Conservation (phyloP, 2,888 invertebrate species). For the Mesoligia furuncula region DNA sequence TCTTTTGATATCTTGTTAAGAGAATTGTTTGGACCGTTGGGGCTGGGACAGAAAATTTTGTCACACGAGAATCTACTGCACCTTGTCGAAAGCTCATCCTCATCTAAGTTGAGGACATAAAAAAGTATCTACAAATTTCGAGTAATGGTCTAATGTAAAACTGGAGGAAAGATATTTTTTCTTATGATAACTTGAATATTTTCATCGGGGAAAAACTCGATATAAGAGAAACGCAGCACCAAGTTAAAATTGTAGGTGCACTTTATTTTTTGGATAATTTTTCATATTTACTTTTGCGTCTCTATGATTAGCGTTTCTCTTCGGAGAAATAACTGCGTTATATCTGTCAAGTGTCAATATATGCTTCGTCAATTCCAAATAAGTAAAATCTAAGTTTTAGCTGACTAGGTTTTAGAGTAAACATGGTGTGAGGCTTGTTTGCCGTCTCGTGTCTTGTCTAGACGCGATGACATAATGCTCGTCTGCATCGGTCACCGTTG, state of each 20-base stretch:
- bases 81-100: background rate
- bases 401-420: constrained; percentile 59
- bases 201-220: background rate
- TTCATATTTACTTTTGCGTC: background rate
- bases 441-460: constrained; percentile 75
- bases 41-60: background rate
- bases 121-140: background rate
- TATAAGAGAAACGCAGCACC: background rate
- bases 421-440: constrained; percentile 69
- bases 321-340: constrained; percentile 21
- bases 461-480: constrained; percentile 79
- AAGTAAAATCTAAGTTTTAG: constrained; percentile 40
- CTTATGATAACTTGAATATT: background rate
- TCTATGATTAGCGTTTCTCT: background rate
- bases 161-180: background rate
- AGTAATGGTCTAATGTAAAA: background rate
- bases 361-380: constrained; percentile 25
- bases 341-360: constrained; percentile 15
- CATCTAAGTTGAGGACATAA: background rate
- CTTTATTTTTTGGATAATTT: background rate
- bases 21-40: background rate
- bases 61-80: constrained; percentile 10
- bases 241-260: background rate
- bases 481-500: constrained; percentile 68
- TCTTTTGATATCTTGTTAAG: constrained; percentile 40